These are phyloP conservation scores for Drosophila cracens DNA, from an alignment of 2,888 invertebrate genomes.

Conservation along the genomic window DNA sequence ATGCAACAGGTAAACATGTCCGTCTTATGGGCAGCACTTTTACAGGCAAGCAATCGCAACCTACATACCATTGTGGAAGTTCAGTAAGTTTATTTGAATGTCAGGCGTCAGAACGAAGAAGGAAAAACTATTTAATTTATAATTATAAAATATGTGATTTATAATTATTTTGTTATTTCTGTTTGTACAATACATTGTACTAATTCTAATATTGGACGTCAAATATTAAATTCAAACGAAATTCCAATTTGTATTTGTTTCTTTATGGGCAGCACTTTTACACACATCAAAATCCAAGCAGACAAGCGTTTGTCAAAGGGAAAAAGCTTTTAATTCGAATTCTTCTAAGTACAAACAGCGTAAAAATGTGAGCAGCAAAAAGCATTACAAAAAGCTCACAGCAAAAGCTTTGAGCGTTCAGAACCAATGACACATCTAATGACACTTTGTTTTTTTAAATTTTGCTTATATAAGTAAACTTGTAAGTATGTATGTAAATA, in stretches of 20 bases:
- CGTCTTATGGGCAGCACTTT: background rate
- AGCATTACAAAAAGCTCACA: background rate
- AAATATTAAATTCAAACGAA: conserved; percentile 24
- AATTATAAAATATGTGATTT: conserved; percentile 14
- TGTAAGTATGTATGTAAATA: background rate
- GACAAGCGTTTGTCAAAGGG: background rate
- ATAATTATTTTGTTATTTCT: conserved; percentile 57
- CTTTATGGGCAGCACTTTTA: conserved; percentile 39
- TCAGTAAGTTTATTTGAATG: background rate
- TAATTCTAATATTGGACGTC: conserved; percentile 25
- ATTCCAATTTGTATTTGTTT: conserved; percentile 15
- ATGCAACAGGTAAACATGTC: background rate
- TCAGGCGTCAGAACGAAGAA: background rate
- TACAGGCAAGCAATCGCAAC: background rate
- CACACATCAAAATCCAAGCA: background rate
- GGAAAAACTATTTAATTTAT: background rate
- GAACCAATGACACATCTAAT: background rate
- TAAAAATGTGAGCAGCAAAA: background rate
- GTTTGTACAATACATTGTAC: conserved; percentile 52
- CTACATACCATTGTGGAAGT: background rate
- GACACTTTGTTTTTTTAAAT: background rate
- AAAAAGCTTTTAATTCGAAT: too few relatives aligned
- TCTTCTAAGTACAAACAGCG: background rate
- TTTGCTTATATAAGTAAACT: background rate
- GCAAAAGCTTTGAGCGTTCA: background rate